Evolutionary conservation across 2,888 invertebrate genomes (phyloP), one percentile per base, ranked within the genome.

Genomic region (Pecten maximus): DNA sequence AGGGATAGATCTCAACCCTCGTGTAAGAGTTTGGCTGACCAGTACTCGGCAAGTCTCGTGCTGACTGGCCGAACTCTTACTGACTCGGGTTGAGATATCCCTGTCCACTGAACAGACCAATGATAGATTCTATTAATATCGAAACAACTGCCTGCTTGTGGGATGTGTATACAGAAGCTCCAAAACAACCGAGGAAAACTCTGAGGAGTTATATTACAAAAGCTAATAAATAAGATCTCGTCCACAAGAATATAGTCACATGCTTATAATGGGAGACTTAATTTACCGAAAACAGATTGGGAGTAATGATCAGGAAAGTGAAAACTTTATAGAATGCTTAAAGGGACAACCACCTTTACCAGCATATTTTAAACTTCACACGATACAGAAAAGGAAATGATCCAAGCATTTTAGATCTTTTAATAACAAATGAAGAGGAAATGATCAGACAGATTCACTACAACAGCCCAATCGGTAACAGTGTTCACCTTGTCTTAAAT

Each of bases 401-500:
- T 0, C 60, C 60, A 74, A 74, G 28, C n/a, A 12, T 74, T 2
- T 28, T 74, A 8, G 60, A 74, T 28, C 28, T 74, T 4, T 23
- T 74, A 4, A 74, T 74, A 28, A 74, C 60, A 28, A 74, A 74
- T 12, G 60, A 74, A 28, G 60, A 74, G 28, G 60, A 74, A 74
- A 74, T 74, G 60, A 74, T 74, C 2, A 28, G 60, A 28, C n/a
- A 74, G n/a, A 74, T 91, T 15, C 10, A 40, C 8, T 50, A 89
- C 28, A 2, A 48, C 23, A 74, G 86, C 8, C 88, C 89, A 0
- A 48, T 91, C 2, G 91, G 86, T 3, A 88, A 89, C 23, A 89
- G 91, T 89, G 91, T 86, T n/a, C 91, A 91, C 74, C 23, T 88
- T 23, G 40, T 40, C 3, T 10, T 90, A 3, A 28, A 90, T 0